phyloP scores from a whole-genome alignment of 1,140 invertebrate genomes.

The Teleopsis dalmanni region DNA sequence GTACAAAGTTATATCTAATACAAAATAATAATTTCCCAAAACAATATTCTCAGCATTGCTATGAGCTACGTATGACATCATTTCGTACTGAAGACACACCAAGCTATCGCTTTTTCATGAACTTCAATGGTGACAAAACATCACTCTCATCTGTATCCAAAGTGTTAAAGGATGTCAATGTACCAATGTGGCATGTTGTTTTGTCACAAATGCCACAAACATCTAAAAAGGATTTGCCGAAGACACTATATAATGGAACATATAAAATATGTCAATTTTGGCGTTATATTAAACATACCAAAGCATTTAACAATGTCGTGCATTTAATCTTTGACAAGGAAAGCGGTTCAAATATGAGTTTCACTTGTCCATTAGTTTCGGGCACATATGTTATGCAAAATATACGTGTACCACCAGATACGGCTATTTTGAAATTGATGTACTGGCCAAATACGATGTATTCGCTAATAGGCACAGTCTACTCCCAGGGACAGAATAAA shows the following conservation, averaged over 20 bases:
- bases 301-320: slow-evolving; percentile 28
- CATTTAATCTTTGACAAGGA: slow-evolving; percentile 23
- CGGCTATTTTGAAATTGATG: slow-evolving; percentile 31
- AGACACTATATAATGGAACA: slow-evolving; percentile 27
- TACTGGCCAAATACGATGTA: slow-evolving; percentile 34
- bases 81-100: slow-evolving; percentile 21
- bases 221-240: slow-evolving; percentile 14
- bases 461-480: slow-evolving; percentile 24
- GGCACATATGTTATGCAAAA: slow-evolving; percentile 31
- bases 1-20: too few species aligned
- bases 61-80: slow-evolving; percentile 24
- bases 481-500: slow-evolving; percentile 19
- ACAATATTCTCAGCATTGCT: slow-evolving; percentile 22
- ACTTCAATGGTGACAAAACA: slow-evolving; percentile 25
- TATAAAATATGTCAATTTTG: slow-evolving; percentile 32
- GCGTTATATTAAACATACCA: slow-evolving; percentile 27
- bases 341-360: slow-evolving; percentile 28
- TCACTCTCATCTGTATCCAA: slow-evolving; percentile 28
- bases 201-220: slow-evolving; percentile 20
- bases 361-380: slow-evolving; percentile 25
- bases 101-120: slow-evolving; percentile 21
- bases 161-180: slow-evolving; percentile 25
- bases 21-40: too few species aligned
- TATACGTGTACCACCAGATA: slow-evolving; percentile 32
- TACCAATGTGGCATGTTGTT: slow-evolving; percentile 28